phyloP scores from a whole-genome alignment of 1,140 invertebrate genomes.

The Drosophila watanabei region DNA sequence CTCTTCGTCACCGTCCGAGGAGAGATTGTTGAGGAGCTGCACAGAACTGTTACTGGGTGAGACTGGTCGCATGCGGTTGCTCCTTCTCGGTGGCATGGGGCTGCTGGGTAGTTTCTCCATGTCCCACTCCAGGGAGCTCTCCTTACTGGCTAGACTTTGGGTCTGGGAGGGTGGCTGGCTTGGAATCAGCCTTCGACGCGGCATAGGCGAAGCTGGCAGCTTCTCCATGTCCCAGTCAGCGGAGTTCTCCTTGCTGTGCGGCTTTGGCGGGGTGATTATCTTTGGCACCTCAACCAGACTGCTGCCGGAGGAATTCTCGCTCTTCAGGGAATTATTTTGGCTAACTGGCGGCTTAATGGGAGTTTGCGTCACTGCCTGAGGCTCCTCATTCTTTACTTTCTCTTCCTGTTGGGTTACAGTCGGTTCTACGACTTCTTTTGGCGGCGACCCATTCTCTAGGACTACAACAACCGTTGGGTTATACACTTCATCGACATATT shows the following conservation, averaged over 20 bases:
- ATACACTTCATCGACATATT: constrained; percentile 27
- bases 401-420: not conserved
- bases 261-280: constrained; percentile 45
- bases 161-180: not conserved
- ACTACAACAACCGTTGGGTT: not conserved
- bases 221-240: constrained; percentile 83
- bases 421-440: not conserved
- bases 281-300: constrained; percentile 54
- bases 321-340: constrained; percentile 36
- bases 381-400: not conserved
- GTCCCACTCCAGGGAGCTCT: constrained; percentile 79
- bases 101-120: constrained; percentile 82
- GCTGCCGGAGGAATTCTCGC: constrained; percentile 54
- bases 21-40: constrained; percentile 69
- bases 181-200: constrained; percentile 32
- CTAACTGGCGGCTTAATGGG: not conserved
- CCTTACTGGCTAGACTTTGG: constrained; percentile 49
- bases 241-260: constrained; percentile 69
- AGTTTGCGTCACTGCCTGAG: not conserved
- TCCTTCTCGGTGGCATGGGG: constrained; percentile 67
- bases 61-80: constrained; percentile 33
- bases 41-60: constrained; percentile 68
- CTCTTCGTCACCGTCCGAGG: constrained; percentile 47
- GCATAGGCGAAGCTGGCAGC: constrained; percentile 73
- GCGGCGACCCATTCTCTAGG: constrained; percentile 3